phyloP scores from a whole-genome alignment of 1,140 invertebrate genomes.

The Eubasilissa regina region DNA sequence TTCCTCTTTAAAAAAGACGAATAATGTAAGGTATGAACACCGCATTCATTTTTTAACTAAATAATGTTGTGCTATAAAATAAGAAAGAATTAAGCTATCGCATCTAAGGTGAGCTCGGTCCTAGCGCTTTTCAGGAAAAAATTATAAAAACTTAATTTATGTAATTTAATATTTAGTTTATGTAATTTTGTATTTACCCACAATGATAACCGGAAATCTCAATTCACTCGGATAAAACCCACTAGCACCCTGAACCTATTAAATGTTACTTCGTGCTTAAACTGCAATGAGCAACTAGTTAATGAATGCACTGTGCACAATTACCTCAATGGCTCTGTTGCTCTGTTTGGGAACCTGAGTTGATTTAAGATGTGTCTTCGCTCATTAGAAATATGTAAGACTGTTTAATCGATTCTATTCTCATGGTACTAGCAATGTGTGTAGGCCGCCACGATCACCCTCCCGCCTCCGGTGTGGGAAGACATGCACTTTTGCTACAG shows the following conservation, averaged over 20 bases:
- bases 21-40: no score
- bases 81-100: no score
- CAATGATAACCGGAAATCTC: no score
- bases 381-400: conserved; percentile 55
- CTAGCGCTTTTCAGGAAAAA: no score
- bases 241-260: conserved; percentile 5
- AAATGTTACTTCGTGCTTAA: conserved; percentile 36
- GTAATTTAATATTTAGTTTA: no score
- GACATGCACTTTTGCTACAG: conserved; percentile 3
- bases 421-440: conserved; percentile 42
- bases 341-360: conserved; percentile 14
- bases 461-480: conserved; percentile 40
- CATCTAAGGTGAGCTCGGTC: no score
- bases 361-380: conserved; percentile 51
- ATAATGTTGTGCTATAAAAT: no score
- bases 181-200: no score
- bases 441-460: conserved; percentile 41
- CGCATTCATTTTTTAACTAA: no score
- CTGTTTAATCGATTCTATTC: conserved; percentile 55
- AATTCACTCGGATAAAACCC: background rate
- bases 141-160: no score
- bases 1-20: no score
- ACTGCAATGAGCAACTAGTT: conserved; percentile 18
- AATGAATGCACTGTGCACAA: conserved; percentile 24
- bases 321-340: conserved; percentile 21